Conservation (phyloP, 2,113 vertebrate genomes). For the Corythornis cristatus region DNA sequence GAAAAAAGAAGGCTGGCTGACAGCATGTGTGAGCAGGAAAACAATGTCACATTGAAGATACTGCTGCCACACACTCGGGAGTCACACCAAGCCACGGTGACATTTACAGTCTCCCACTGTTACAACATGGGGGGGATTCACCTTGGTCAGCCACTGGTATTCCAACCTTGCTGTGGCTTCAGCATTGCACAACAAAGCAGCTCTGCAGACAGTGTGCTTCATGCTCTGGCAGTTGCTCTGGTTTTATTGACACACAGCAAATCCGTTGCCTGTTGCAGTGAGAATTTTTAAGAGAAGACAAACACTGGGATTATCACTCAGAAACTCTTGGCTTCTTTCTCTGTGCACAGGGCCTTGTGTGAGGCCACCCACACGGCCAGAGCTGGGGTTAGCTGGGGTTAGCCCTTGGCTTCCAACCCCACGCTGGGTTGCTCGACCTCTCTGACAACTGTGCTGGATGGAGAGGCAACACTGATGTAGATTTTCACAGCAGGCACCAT, state of each 20-base stretch:
- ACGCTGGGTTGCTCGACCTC: rapidly evolving
- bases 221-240: rapidly evolving
- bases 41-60: background rate
- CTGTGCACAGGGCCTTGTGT: background rate
- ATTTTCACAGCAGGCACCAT: background rate
- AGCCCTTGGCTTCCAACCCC: background rate
- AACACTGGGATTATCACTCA: background rate
- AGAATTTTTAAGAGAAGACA: background rate
- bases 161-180: background rate
- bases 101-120: background rate
- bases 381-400: background rate
- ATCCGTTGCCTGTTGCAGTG: background rate
- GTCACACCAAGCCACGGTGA: background rate
- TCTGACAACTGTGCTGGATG: background rate
- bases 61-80: background rate
- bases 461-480: background rate
- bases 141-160: background rate
- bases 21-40: background rate
- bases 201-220: background rate
- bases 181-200: background rate
- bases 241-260: constrained; percentile 1
- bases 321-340: background rate
- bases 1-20: background rate
- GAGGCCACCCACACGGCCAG: background rate
- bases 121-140: background rate